Evolutionary conservation across 2,113 vertebrate species (phyloP).

Genomic region (Carollia perspicillata): DNA sequence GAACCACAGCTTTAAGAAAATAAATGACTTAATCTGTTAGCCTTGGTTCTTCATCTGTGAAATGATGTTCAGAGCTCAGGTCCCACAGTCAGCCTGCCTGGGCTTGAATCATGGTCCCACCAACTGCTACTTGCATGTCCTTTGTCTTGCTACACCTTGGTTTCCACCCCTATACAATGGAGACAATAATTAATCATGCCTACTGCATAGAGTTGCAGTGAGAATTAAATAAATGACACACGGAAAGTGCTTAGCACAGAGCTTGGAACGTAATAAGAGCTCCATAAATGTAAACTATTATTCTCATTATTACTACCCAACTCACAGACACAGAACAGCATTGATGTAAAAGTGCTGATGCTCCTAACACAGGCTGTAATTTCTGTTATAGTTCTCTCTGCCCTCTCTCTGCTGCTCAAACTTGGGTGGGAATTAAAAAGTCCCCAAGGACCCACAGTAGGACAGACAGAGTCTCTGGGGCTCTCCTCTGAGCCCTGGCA

Average conservation of each 20-base stretch:
- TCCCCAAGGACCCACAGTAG: neutral
- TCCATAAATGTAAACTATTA: neutral
- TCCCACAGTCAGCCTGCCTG: neutral
- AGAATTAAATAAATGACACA: neutral
- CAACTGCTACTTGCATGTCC: neutral
- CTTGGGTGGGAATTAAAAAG: neutral
- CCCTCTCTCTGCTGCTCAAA: neutral
- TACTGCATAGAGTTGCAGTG: neutral
- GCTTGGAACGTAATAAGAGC: neutral
- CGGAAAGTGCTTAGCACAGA: neutral
- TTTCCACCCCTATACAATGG: neutral
- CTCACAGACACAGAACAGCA: neutral
- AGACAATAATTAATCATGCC: neutral
- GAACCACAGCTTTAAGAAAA: neutral
- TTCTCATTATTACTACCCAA: neutral
- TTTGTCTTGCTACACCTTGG: neutral
- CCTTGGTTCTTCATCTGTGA: neutral
- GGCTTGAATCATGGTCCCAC: neutral
- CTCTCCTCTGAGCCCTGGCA: neutral
- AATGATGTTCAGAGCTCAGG: neutral
- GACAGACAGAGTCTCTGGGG: neutral
- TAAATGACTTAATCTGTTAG: neutral
- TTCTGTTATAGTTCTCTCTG: neutral
- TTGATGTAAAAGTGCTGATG: accelerated
- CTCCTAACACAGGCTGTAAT: neutral